Percentiles rank a stretch among this genome's conserved stretches.
These are phyloP conservation scores for Cheirogaleus medius DNA, from an alignment of 2,113 vertebrate genomes.

Conservation along the genomic window DNA sequence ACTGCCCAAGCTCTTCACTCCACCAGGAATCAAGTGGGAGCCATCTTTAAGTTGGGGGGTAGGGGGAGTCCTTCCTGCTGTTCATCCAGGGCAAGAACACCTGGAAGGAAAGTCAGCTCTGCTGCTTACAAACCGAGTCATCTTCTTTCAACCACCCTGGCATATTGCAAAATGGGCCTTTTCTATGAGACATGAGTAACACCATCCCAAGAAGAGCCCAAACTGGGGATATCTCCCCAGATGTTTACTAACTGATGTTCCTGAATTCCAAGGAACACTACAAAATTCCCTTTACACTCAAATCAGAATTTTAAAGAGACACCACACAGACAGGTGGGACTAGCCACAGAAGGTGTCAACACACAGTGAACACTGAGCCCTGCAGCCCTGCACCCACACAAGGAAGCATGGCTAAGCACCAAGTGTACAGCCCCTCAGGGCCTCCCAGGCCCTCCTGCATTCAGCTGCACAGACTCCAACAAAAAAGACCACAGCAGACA, in stretches of 20 bases:
- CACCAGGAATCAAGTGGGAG: not conserved
- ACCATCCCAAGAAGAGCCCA: not conserved
- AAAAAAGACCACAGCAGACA: rapidly evolving
- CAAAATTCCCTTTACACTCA: not conserved
- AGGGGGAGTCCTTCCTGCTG: no score
- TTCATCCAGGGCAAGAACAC: not conserved
- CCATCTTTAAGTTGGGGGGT: no score
- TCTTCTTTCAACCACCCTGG: not conserved
- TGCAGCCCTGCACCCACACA: rapidly evolving
- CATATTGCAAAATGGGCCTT: rapidly evolving
- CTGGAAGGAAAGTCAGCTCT: not conserved
- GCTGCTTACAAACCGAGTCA: rapidly evolving
- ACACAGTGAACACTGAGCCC: rapidly evolving
- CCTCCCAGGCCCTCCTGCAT: not conserved
- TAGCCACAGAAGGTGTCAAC: rapidly evolving
- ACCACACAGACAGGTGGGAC: not conserved
- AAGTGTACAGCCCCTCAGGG: not conserved
- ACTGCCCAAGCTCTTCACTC: not conserved
- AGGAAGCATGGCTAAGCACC: rapidly evolving
- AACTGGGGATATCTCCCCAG: not conserved
- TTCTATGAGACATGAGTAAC: not conserved
- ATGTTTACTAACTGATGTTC: not conserved
- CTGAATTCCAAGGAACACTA: not conserved
- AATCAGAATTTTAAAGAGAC: not conserved
- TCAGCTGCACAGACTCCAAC: not conserved